phyloP scores from a whole-genome alignment of 2,888 invertebrate species.

The Drosophila borborema region DNA sequence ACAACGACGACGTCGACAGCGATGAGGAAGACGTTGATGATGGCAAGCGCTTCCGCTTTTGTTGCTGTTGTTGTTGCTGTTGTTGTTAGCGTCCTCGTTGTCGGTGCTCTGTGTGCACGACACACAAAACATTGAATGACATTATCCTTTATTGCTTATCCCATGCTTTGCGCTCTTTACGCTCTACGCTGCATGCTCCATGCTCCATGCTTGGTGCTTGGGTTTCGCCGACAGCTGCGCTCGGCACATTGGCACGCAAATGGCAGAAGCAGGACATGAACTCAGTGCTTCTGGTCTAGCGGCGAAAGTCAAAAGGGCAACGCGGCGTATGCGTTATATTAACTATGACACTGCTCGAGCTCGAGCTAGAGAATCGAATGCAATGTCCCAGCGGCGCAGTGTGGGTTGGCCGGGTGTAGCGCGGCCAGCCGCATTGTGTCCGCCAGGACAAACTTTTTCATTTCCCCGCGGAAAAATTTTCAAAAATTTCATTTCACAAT shows the following conservation, averaged over 20 bases:
- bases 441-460: constrained; percentile 78
- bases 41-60: constrained; percentile 74
- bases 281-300: constrained; percentile 26
- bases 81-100: constrained; percentile 24
- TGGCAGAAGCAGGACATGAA: constrained; percentile 33
- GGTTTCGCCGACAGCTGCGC: constrained; percentile 60
- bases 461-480: constrained; percentile 82
- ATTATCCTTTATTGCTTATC: constrained; percentile 83
- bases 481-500: constrained; percentile 80
- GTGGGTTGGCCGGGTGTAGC: constrained; percentile 2
- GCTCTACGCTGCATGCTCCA: constrained; percentile 21
- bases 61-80: constrained; percentile 46
- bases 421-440: constrained; percentile 76
- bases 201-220: constrained; percentile 16
- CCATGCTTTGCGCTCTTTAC: constrained; percentile 62
- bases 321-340: constrained; percentile 75
- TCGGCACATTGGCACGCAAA: constrained; percentile 69
- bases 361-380: constrained; percentile 32
- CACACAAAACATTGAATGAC: constrained; percentile 82
- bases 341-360: constrained; percentile 62
- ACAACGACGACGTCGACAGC: constrained; percentile 37
- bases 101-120: constrained; percentile 56
- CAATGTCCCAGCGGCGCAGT: constrained; percentile 8
- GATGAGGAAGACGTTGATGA: constrained; percentile 72
- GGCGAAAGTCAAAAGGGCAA: constrained; percentile 77